Percentiles rank a stretch among this genome's conserved stretches.
phyloP scores from a whole-genome alignment of 2,888 invertebrate genomes.

The Pseudococcus longispinus region DNA sequence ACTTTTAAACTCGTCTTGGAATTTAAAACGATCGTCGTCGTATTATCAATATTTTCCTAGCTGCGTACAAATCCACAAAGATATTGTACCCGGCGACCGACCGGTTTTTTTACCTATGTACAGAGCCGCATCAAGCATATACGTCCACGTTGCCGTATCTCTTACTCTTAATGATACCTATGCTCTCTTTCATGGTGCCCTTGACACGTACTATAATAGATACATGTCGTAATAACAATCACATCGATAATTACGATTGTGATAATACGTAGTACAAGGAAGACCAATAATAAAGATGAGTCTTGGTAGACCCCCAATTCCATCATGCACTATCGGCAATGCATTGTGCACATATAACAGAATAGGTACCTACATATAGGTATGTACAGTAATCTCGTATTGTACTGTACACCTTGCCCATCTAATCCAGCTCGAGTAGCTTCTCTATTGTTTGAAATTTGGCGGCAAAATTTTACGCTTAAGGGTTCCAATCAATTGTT shows the following conservation, averaged over 20 bases:
- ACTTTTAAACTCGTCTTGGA: not conserved
- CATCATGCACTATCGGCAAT: not conserved
- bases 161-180: conserved; percentile 14
- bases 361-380: not conserved
- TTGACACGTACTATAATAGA: conserved; percentile 28
- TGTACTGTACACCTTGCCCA: not conserved
- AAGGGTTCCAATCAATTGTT: conserved; percentile 10
- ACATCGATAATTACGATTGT: conserved; percentile 29
- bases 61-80: not conserved
- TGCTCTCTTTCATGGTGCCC: not conserved
- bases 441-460: conserved; percentile 30
- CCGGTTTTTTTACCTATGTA: not conserved
- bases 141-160: conserved; percentile 26
- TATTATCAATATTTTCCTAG: conserved; percentile 27
- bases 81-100: conserved; percentile 24
- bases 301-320: not conserved
- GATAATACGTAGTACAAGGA: conserved; percentile 21
- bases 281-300: conserved; percentile 28
- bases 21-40: conserved; percentile 19
- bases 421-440: not conserved
- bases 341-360: not conserved
- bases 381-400: not conserved
- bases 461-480: conserved; percentile 33
- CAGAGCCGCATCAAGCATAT: not conserved
- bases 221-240: conserved; percentile 42